phyloP scores from a whole-genome alignment of 2,888 invertebrate species.

The Schrankia costaestrigalis region DNA sequence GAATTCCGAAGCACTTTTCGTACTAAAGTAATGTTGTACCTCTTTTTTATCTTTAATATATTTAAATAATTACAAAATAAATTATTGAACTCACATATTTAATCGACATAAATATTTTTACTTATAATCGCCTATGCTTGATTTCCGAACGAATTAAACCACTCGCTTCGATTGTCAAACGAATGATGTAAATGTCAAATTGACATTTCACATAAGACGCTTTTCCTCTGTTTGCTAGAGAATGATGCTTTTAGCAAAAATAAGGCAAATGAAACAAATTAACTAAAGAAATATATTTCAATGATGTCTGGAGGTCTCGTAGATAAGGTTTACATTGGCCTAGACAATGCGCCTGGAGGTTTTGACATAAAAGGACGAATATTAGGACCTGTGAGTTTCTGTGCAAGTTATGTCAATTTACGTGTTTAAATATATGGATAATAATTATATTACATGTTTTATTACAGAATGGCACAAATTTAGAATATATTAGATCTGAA shows the following conservation, averaged over 20 bases:
- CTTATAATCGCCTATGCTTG: too few species aligned
- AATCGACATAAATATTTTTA: too few species aligned
- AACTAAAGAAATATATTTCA: conserved; percentile 24
- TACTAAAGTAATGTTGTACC: too few species aligned
- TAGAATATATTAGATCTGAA: conserved; percentile 88
- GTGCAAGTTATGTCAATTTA: conserved; percentile 5
- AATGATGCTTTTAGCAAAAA: conserved; percentile 56
- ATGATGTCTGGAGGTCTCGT: conserved; percentile 73
- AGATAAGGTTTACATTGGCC: conserved; percentile 88
- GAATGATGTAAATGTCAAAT: conserved; percentile 17
- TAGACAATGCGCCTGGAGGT: conserved; percentile 87
- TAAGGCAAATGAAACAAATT: conserved; percentile 36
- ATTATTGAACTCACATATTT: too few species aligned
- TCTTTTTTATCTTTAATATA: too few species aligned
- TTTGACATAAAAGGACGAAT: conserved; percentile 89
- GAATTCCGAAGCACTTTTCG: too few species aligned
- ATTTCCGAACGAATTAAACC: background rate
- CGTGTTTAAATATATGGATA: conserved; percentile 3
- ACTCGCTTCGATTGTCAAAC: conserved; percentile 13
- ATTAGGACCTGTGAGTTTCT: conserved; percentile 80
- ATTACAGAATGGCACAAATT: conserved; percentile 83
- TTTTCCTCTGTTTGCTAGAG: conserved; percentile 11
- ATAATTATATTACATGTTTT: conserved; percentile 7
- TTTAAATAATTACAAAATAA: too few species aligned
- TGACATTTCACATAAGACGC: conserved; percentile 15